phyloP scores from a whole-genome alignment of 1,140 invertebrate species.

The Campoletis sonorensis region DNA sequence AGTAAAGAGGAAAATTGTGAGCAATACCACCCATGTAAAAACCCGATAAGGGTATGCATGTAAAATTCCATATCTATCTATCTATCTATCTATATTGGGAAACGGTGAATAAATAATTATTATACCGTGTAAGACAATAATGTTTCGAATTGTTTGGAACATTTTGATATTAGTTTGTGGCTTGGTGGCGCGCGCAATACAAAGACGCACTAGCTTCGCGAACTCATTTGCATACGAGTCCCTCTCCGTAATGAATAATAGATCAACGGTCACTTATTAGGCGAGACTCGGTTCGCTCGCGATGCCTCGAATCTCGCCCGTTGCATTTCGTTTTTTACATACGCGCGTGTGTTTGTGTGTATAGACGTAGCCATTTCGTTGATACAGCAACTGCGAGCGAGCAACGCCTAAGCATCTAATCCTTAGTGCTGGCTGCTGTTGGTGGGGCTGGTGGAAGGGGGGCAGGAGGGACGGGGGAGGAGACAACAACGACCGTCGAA shows the following conservation, averaged over 20 bases:
- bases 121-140: too few species aligned
- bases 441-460: too few species aligned
- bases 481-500: conserved; percentile 66
- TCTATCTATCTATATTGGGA: too few species aligned
- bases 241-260: conserved; percentile 68
- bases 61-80: too few species aligned
- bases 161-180: background rate
- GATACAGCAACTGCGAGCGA: too few species aligned
- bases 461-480: background rate
- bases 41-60: too few species aligned
- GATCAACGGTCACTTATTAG: conserved; percentile 71
- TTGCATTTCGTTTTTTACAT: background rate
- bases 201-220: background rate
- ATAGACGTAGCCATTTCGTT: background rate
- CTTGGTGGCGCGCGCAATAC: background rate
- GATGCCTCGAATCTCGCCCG: conserved; percentile 56
- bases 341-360: background rate
- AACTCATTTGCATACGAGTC: conserved; percentile 51
- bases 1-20: too few species aligned
- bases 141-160: too few species aligned
- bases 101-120: too few species aligned
- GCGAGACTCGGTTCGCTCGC: conserved; percentile 57
- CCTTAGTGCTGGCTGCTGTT: too few species aligned
- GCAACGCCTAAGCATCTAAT: conserved; percentile 31
- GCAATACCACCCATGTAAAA: too few species aligned